Evolutionary conservation across 1,140 invertebrate genomes (phyloP).

Genomic region (Diprion similis): DNA sequence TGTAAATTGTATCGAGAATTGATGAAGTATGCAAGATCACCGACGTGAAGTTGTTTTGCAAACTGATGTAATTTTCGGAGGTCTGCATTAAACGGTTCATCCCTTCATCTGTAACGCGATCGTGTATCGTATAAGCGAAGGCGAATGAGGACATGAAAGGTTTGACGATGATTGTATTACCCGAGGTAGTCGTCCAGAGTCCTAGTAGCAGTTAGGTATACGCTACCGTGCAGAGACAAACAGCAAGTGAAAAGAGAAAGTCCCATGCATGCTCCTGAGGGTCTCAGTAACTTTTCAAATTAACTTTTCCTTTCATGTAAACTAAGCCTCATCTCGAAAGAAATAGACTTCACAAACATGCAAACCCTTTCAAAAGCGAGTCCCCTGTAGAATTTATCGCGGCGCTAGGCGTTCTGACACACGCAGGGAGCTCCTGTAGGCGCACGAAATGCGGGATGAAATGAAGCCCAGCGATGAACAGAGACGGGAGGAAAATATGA

Average conservation of each 20-base stretch:
- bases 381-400: not conserved
- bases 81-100: too few relatives aligned
- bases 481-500: not conserved
- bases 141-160: not conserved
- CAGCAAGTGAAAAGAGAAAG: not conserved
- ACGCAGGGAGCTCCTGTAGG: not conserved
- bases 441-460: too few relatives aligned
- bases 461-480: not conserved
- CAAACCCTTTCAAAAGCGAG: not conserved
- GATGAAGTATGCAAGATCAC: too few relatives aligned
- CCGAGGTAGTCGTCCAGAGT: not conserved
- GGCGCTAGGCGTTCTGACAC: not conserved
- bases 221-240: not conserved
- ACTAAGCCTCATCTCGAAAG: not conserved
- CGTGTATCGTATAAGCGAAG: not conserved
- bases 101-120: too few relatives aligned
- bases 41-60: too few relatives aligned
- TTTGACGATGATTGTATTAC: not conserved
- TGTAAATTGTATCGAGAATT: too few relatives aligned
- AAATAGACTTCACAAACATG: not conserved
- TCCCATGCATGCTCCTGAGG: not conserved
- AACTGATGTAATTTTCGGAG: too few relatives aligned
- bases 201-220: not conserved
- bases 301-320: not conserved
- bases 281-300: not conserved